Base-by-base conservation (phyloP, 1,140 invertebrate genomes). In the Helicoverpa zea region DNA sequence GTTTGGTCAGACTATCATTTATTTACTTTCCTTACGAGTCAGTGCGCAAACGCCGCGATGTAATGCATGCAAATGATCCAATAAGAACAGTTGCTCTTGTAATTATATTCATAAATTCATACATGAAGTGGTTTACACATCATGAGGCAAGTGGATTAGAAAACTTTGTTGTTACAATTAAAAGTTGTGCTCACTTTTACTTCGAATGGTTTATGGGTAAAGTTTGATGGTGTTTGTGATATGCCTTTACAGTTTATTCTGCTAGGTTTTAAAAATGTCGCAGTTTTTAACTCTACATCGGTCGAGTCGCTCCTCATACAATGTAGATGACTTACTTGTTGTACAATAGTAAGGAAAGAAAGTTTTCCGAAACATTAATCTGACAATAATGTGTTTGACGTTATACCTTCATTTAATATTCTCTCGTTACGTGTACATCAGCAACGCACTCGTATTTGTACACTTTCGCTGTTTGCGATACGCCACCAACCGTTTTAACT, bases 401-500 rank as follows among this genome's bases (percentile, higher is more conserved):
- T 63, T 72, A 43, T 58, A 77, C 61, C 35, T 80, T 80, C 18
- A 64, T 61, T 11, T 30, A n/a, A 43, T 68, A 49, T 75, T 68
- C 16, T 5, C 43, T 76, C 18, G 16, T 63, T 73, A 29, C 73
- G 30, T 30, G 73, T 13, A 5, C 68, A 72, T 72, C 68, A 29
- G 49, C 52, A 72, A 72, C 49, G 59, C 63, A 59, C 49, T 29
- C 56, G 23, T 59, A 76, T 76, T 59, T 49, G 73, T 58, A 58
- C 73, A 76, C 73, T 76, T 76, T 76, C 72, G 52, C 73, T 76
- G 73, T 51, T 76, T 63, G 18, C 58, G 58, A 63, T 76, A 51
- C 73, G n/a, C 18, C 73, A 63, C 47, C 49, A 51, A 52, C 13
- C 35, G 43, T 49, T 58, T 73, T 73, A 73, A 73, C 70, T 72